phyloP scores from a whole-genome alignment of 2,888 invertebrate genomes.

The Dysmachus trigonus region DNA sequence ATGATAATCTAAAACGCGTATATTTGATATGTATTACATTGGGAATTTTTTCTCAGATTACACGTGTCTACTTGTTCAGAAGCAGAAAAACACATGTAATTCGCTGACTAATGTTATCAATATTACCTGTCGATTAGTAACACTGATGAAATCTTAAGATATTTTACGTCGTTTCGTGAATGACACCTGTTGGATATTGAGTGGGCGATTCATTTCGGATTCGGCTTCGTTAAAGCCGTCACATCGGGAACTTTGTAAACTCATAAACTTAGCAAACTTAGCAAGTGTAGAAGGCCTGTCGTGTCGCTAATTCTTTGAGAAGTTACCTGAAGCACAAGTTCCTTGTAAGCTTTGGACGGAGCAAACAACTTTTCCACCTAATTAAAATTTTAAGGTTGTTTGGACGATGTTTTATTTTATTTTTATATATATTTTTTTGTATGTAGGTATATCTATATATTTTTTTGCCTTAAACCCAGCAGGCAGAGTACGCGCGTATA shows the following conservation, averaged over 20 bases:
- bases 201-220: background rate
- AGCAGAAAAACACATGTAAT: too few relatives aligned
- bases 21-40: too few relatives aligned
- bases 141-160: background rate
- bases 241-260: background rate
- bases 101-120: background rate
- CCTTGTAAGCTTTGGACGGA: background rate
- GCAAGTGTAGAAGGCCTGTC: background rate
- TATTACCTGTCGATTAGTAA: background rate
- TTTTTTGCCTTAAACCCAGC: background rate
- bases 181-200: background rate
- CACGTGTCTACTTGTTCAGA: too few relatives aligned
- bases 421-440: too few relatives aligned
- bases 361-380: background rate
- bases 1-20: too few relatives aligned
- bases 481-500: background rate
- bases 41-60: too few relatives aligned
- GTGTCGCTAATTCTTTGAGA: background rate
- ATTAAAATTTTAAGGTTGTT: conserved; percentile 7
- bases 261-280: background rate
- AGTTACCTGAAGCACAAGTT: background rate
- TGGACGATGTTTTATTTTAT: background rate
- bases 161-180: background rate
- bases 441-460: too few relatives aligned
- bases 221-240: background rate